phyloP scores from a whole-genome alignment of 2,797 vertebrate species.

The Siniperca undulata region DNA sequence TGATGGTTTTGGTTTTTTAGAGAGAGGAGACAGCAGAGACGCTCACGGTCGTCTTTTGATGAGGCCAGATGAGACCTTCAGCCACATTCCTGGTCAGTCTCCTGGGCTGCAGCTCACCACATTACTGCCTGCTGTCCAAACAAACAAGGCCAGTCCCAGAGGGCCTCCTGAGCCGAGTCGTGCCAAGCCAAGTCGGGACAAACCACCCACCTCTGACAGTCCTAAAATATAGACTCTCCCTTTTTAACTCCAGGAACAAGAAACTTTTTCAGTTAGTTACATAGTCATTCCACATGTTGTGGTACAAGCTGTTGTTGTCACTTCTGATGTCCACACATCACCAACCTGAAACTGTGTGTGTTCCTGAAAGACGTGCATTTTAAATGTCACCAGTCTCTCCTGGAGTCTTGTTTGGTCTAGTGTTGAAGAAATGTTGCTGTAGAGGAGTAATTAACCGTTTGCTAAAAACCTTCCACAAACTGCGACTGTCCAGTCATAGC shows the following conservation, averaged over 20 bases:
- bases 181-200: slow-evolving; percentile 53
- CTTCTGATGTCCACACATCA: slow-evolving; percentile 38
- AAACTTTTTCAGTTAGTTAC: slow-evolving; percentile 35
- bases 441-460: not conserved
- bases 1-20: slow-evolving; percentile 31
- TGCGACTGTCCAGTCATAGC: not conserved
- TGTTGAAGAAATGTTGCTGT: not conserved
- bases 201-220: slow-evolving; percentile 58
- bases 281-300: slow-evolving; percentile 55
- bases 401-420: slow-evolving; percentile 12
- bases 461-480: not conserved
- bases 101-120: slow-evolving; percentile 78
- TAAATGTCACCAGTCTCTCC: not conserved
- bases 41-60: slow-evolving; percentile 65
- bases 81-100: slow-evolving; percentile 77
- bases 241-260: slow-evolving; percentile 76
- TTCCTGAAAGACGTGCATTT: not conserved
- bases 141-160: slow-evolving; percentile 72
- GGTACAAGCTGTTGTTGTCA: slow-evolving; percentile 38
- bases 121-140: slow-evolving; percentile 82
- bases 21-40: slow-evolving; percentile 38
- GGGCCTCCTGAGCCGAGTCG: slow-evolving; percentile 49
- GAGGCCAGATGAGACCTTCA: slow-evolving; percentile 74
- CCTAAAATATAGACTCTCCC: slow-evolving; percentile 77
- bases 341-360: slow-evolving; percentile 8